A percentile compares a stretch with the other conserved stretches of the same genome.
These are phyloP conservation scores for Entomobrya multifasciata DNA, from an alignment of 2,888 invertebrate species.

Conservation along the genomic window DNA sequence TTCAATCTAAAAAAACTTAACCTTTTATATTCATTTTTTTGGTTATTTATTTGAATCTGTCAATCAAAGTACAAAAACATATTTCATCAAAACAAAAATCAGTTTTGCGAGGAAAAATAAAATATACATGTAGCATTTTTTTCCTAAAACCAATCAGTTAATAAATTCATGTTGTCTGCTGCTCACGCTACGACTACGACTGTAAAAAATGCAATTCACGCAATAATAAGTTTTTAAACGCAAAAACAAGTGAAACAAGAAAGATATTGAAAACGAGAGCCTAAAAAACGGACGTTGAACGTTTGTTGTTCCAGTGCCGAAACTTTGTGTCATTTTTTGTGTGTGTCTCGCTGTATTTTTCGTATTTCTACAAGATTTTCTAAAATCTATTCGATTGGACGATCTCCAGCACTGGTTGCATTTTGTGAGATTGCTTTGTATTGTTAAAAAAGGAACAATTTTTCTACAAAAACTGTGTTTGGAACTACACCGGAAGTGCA, in stretches of 20 bases:
- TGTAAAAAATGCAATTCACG: constrained; percentile 36
- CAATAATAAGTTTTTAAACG: constrained; percentile 43
- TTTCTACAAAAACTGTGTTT: not conserved
- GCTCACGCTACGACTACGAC: constrained; percentile 5
- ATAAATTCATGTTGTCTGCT: not conserved
- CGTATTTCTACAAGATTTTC: not conserved
- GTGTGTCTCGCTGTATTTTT: constrained; percentile 9
- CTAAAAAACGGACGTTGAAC: constrained; percentile 65
- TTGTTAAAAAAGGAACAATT: not conserved
- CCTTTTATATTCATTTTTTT: not conserved
- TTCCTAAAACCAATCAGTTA: too few relatives aligned
- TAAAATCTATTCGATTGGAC: not conserved
- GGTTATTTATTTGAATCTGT: not conserved
- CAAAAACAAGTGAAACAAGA: not conserved
- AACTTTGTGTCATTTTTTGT: not conserved
- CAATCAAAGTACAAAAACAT: constrained; percentile 52
- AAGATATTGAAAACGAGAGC: constrained; percentile 34
- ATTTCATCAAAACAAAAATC: constrained; percentile 10
- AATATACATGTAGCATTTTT: not conserved
- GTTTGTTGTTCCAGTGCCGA: constrained; percentile 57
- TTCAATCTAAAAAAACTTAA: not conserved
- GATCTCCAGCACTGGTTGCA: constrained; percentile 60
- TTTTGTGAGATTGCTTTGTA: constrained; percentile 30
- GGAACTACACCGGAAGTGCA: constrained; percentile 40
- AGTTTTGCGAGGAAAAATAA: not conserved